Conservation (phyloP, 2,797 vertebrate species). For the Artibeus lituratus region DNA sequence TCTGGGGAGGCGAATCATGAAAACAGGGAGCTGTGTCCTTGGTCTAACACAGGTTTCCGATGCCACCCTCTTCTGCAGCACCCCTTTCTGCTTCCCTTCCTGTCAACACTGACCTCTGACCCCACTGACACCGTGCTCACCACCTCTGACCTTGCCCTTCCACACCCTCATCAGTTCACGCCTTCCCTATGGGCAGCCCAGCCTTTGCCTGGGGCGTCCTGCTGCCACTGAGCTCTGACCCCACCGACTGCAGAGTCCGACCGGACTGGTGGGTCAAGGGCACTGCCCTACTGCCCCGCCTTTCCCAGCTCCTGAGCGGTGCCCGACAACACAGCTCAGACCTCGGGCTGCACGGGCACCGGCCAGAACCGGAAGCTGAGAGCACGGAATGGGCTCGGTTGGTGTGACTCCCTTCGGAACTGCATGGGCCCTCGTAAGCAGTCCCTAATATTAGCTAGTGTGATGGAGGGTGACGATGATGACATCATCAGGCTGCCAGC, state of each 20-base stretch:
- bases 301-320: not conserved
- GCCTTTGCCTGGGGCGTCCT: not conserved
- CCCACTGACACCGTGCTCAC: not conserved
- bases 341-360: rapidly evolving
- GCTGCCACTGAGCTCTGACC: not conserved
- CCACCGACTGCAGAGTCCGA: rapidly evolving
- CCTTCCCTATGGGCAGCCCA: not conserved
- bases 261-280: not conserved
- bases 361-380: not conserved
- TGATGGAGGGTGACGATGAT: rapidly evolving
- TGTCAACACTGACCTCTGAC: not conserved
- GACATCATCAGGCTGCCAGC: not conserved
- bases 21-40: not conserved
- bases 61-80: rapidly evolving
- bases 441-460: rapidly evolving
- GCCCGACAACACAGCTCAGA: not conserved
- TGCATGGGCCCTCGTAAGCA: rapidly evolving
- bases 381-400: not conserved
- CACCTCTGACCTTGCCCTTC: not conserved
- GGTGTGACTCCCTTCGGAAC: not conserved
- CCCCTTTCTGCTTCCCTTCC: not conserved
- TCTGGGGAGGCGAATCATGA: rapidly evolving
- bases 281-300: not conserved
- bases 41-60: not conserved
- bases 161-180: rapidly evolving